Evolutionary conservation across 2,888 invertebrate species (phyloP).

Genomic region (Pasiphila rectangulata): DNA sequence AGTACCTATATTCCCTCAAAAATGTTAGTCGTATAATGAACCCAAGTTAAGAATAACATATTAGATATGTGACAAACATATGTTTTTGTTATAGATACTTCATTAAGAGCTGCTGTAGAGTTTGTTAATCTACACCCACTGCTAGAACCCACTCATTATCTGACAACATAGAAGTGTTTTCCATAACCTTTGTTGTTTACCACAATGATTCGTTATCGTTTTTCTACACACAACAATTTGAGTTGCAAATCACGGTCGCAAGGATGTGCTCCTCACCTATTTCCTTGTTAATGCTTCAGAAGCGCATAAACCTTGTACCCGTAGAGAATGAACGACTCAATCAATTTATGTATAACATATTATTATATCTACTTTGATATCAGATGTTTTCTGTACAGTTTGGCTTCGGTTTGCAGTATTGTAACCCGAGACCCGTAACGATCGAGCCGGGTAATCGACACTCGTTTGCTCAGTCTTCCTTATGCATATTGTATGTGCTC

Average conservation of each 20-base stretch:
- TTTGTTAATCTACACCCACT: slow-evolving; percentile 14
- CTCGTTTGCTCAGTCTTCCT: slow-evolving; percentile 36
- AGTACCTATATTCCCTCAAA: too few relatives aligned
- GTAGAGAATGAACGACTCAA: neutral
- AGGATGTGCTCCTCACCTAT: neutral
- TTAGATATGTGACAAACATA: neutral
- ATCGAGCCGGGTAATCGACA: slow-evolving; percentile 47
- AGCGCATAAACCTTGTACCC: neutral
- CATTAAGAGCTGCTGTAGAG: neutral
- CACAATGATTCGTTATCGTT: neutral
- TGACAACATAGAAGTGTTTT: slow-evolving; percentile 5
- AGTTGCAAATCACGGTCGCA: slow-evolving; percentile 3
- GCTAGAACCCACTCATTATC: slow-evolving; percentile 12
- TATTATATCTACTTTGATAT: too few relatives aligned
- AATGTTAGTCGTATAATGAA: too few relatives aligned
- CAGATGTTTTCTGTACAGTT: slow-evolving; percentile 47
- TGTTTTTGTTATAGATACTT: slow-evolving; percentile 8
- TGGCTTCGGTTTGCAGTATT: slow-evolving; percentile 43
- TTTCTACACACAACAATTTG: neutral
- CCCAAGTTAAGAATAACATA: neutral
- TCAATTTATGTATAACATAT: too few relatives aligned
- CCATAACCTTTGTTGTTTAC: slow-evolving; percentile 1
- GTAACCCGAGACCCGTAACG: slow-evolving; percentile 49
- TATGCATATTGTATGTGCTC: slow-evolving; percentile 30
- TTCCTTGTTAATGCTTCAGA: slow-evolving; percentile 7